Evolutionary conservation across 2,888 invertebrate genomes (phyloP).

Genomic region (Dasypogon diadema): DNA sequence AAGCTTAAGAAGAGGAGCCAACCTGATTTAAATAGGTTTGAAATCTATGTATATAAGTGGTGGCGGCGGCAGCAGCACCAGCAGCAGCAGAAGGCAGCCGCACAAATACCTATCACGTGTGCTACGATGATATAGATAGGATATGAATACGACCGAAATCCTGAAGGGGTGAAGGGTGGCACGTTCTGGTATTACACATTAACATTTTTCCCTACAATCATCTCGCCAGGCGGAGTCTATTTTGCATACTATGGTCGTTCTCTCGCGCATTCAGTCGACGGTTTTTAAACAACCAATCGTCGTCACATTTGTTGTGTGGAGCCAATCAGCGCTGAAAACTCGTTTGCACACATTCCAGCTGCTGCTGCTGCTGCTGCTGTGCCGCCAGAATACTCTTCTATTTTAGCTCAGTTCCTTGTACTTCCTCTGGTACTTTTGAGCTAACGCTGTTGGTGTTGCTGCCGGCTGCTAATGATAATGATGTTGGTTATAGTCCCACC

Average conservation of each 20-base stretch:
- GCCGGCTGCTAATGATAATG: slow-evolving; percentile 14
- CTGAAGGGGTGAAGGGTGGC: slow-evolving; percentile 27
- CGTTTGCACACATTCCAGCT: slow-evolving; percentile 48
- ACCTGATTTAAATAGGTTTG: slow-evolving; percentile 14
- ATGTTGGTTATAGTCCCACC: neutral
- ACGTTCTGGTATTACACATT: slow-evolving; percentile 45
- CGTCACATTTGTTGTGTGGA: slow-evolving; percentile 51
- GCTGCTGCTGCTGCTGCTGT: slow-evolving; percentile 3
- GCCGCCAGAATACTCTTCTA: slow-evolving; percentile 13
- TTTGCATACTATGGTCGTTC: slow-evolving; percentile 55
- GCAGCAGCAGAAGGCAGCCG: no score
- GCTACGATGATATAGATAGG: slow-evolving; percentile 36
- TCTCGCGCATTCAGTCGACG: slow-evolving; percentile 51
- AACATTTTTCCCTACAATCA: slow-evolving; percentile 47
- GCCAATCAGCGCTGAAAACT: slow-evolving; percentile 52
- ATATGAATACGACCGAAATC: slow-evolving; percentile 24
- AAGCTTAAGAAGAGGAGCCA: neutral
- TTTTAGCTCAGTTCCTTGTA: neutral
- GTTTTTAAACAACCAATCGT: slow-evolving; percentile 52
- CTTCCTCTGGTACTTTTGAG: neutral
- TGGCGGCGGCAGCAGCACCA: no score
- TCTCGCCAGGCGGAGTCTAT: slow-evolving; percentile 54
- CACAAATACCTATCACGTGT: slow-evolving; percentile 26
- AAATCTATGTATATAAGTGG: neutral
- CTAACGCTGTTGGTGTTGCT: neutral